phyloP scores from a whole-genome alignment of 2,888 invertebrate genomes.

The Arge pagana region DNA sequence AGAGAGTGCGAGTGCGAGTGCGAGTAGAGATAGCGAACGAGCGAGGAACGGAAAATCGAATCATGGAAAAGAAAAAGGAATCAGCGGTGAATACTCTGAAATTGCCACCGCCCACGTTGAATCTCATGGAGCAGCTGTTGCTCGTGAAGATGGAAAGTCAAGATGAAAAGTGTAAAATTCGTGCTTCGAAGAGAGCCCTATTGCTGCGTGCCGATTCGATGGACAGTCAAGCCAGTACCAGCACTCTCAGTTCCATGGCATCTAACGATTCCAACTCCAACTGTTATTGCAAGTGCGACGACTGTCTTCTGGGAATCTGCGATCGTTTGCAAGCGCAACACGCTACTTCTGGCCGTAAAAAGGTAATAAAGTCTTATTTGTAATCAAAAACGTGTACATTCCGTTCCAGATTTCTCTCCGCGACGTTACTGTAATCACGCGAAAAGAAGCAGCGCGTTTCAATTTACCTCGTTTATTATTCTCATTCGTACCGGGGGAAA shows the following conservation, averaged over 20 bases:
- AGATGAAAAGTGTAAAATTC: conserved; percentile 48
- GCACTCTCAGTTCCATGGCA: conserved; percentile 65
- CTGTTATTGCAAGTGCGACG: conserved; percentile 77
- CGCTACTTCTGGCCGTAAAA: conserved; percentile 43
- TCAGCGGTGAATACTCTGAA: conserved; percentile 4
- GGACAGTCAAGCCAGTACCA: conserved; percentile 67
- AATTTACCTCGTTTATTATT: no score
- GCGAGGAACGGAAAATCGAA: conserved; percentile 19
- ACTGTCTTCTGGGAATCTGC: conserved; percentile 80
- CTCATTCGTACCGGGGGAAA: no score
- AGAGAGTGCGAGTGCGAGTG: no score
- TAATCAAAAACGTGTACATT: no score
- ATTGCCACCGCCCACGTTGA: conserved; percentile 46
- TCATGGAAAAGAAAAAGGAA: conserved; percentile 11
- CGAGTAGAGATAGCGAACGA: conserved; percentile 34
- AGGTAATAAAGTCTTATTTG: no score
- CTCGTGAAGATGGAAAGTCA: conserved; percentile 83
- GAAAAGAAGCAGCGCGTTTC: no score
- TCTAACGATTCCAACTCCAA: conserved; percentile 73
- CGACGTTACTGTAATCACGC: no score
- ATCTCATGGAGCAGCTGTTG: conserved; percentile 77
- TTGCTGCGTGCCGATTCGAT: conserved; percentile 76
- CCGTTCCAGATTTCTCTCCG: no score
- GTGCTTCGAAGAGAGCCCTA: conserved; percentile 41
- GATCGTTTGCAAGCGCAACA: conserved; percentile 65